Conservation (phyloP, 1,140 invertebrate genomes). For the Fopius arisanus region DNA sequence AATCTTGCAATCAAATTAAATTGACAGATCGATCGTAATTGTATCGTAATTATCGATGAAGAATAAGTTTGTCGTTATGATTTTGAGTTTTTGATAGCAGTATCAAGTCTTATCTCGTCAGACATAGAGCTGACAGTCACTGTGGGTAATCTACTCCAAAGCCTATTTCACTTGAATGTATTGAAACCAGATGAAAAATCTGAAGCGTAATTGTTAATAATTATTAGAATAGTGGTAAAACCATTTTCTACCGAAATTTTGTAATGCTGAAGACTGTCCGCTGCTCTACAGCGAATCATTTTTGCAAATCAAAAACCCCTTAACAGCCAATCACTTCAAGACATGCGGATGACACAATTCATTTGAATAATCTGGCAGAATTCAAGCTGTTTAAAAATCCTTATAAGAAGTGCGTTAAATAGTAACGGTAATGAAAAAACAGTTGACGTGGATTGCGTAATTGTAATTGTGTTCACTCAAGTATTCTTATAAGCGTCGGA, state of each 20-base stretch:
- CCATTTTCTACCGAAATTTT: slow-evolving; percentile 3
- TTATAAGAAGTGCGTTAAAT: background rate
- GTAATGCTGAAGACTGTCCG: background rate
- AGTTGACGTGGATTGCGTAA: background rate
- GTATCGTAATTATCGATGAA: too few relatives aligned
- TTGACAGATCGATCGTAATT: too few relatives aligned
- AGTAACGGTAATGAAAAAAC: background rate
- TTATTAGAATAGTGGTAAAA: background rate
- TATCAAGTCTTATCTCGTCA: slow-evolving; percentile 21
- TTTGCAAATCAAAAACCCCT: too few relatives aligned
- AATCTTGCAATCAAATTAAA: too few relatives aligned
- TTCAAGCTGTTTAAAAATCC: background rate
- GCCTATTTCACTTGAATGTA: slow-evolving; percentile 23
- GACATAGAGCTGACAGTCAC: slow-evolving; percentile 31
- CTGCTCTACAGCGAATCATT: too few relatives aligned
- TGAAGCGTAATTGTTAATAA: background rate
- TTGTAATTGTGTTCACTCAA: background rate
- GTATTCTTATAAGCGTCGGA: background rate
- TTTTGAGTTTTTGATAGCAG: slow-evolving; percentile 16
- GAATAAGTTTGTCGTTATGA: background rate
- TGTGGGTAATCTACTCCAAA: slow-evolving; percentile 36
- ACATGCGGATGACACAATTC: too few relatives aligned
- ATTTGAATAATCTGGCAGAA: too few relatives aligned
- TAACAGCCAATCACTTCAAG: too few relatives aligned
- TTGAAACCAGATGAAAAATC: background rate